Evolutionary conservation across 2,797 vertebrate genomes (phyloP), one percentile per base, ranked within the genome.

Genomic region (Gymnothorax javanicus): DNA sequence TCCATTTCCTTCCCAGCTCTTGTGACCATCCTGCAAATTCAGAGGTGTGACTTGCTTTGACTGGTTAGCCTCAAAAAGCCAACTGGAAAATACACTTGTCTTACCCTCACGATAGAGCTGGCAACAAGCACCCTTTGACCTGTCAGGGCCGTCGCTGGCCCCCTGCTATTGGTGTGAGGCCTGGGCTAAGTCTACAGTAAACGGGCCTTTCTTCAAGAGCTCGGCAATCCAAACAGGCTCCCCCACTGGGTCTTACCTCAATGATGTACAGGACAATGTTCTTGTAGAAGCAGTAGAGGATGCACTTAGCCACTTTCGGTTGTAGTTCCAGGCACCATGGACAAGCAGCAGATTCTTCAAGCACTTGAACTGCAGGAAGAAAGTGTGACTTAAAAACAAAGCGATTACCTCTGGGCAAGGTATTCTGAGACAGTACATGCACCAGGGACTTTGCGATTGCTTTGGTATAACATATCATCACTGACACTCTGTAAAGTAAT

Each of bases 211-310:
- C 23, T 1, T 3, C 77, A 13, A 52, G 50, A 52, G 4, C 50
- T 17, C 17, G 9, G 7, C 1, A 79, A 79, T 7, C 27, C 20
- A 11, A 20, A 79, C 50, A 56, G 50, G 52, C 52, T 54, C 50
- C n/a, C 52, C 7, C 7, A 3, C 50, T 2, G 17, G 50, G 77
- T 56, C 77, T 20, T 81, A 96, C 96, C 96, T 97, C 96, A 0
- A 96, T 97, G 57, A 97, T 98, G 92, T 99, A 99, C 88, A 99
- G 97, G 89, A 99, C 98, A 73, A 99, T 98, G 83, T 99, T 99
- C 95, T 99, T 99, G 95, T 99, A 99, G 95, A 99, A 99, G 92
- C 98, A 99, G 92, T 99, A 99, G 54, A 99, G 93, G 94, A 99
- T 98, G 90, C 98, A 99, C 93, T 98, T 99, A 93, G 97, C 96